Percentiles rank a stretch among this genome's conserved stretches.
phyloP scores from a whole-genome alignment of 2,888 invertebrate genomes.

The Hymenopus coronatus region DNA sequence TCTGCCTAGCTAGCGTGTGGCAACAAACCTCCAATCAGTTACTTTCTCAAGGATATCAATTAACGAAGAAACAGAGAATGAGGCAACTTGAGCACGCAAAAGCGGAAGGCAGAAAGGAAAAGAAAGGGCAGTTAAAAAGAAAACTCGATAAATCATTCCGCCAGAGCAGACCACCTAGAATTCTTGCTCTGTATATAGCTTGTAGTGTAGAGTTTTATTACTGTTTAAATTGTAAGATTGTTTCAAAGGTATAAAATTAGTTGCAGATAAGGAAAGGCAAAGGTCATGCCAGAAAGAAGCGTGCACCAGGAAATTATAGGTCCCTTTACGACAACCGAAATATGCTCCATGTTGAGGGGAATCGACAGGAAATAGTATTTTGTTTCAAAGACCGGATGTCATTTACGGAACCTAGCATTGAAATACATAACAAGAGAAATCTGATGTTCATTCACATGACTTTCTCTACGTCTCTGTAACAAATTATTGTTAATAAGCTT shows the following conservation, averaged over 20 bases:
- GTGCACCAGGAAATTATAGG: background rate
- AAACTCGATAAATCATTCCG: background rate
- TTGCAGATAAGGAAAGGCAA: background rate
- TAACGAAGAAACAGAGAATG: background rate
- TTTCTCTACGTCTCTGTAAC: no score
- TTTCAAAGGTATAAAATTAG: background rate
- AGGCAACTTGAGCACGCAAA: background rate
- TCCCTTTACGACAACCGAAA: no score
- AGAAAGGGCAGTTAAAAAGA: background rate
- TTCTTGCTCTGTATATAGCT: background rate
- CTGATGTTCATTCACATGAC: no score
- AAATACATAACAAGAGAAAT: no score
- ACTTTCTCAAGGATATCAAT: background rate
- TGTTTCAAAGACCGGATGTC: no score
- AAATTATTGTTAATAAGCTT: no score
- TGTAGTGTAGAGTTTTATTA: background rate
- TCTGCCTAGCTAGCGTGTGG: background rate
- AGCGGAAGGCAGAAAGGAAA: background rate
- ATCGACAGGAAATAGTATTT: background rate
- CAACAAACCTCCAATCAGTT: background rate
- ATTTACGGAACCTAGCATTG: no score
- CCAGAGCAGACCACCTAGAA: background rate
- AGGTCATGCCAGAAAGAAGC: background rate
- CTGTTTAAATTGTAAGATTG: background rate
- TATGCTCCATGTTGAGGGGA: no score